These are phyloP conservation scores for Lepus townsendii DNA, from an alignment of 2,797 vertebrate species.

Conservation along the genomic window DNA sequence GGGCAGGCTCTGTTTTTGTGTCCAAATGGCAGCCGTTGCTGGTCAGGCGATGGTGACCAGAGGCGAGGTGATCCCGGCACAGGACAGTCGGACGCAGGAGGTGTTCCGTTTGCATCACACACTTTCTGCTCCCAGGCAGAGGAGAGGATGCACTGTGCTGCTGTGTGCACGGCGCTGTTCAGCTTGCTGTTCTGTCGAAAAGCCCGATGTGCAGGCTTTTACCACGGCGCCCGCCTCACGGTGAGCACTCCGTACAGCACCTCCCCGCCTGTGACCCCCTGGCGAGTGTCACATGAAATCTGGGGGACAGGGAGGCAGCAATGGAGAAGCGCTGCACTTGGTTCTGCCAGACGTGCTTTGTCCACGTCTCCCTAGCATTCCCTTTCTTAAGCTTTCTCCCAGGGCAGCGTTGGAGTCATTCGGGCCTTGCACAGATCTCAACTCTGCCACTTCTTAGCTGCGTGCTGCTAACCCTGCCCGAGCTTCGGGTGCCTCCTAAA, in stretches of 20 bases:
- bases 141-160: neutral
- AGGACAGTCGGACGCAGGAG: neutral
- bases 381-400: neutral
- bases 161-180: neutral
- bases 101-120: neutral
- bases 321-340: neutral
- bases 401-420: neutral
- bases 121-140: neutral
- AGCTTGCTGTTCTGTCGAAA: slow-evolving; percentile 10
- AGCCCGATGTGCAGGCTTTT: slow-evolving; percentile 41
- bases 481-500: neutral
- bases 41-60: neutral
- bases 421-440: neutral
- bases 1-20: neutral
- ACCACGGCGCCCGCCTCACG: slow-evolving; percentile 4
- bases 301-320: slow-evolving; percentile 22
- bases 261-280: neutral
- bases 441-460: neutral
- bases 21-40: neutral
- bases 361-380: neutral
- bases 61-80: neutral
- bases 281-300: slow-evolving; percentile 19
- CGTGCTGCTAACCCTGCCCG: neutral
- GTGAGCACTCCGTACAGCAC: neutral
- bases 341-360: neutral